Evolutionary conservation across 2,113 vertebrate genomes (phyloP).

Genomic region (Sinosuthora webbiana): DNA sequence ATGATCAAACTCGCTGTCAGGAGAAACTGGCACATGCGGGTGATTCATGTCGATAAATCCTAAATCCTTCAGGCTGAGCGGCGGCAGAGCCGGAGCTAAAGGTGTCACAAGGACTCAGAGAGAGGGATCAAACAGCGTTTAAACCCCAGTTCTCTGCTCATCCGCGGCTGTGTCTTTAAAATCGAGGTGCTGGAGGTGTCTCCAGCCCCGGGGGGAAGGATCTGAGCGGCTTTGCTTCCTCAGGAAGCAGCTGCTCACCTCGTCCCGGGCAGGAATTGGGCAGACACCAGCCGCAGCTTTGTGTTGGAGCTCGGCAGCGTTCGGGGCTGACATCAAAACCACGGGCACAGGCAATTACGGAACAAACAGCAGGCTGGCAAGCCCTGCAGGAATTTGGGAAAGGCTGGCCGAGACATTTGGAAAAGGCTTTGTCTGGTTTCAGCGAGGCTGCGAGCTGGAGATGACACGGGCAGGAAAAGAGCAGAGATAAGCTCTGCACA

Average conservation of each 20-base stretch:
- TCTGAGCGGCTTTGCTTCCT: neutral
- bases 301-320: neutral
- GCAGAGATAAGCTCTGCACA: neutral
- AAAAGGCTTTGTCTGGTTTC: neutral
- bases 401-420: neutral
- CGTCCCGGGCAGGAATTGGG: neutral
- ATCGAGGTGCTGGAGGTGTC: neutral
- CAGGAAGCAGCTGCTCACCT: neutral
- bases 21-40: neutral
- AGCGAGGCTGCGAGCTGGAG: neutral
- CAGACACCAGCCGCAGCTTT: neutral
- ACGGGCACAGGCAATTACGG: neutral
- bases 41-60: constrained; percentile 52
- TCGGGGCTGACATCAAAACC: constrained; percentile 5
- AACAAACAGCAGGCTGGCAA: neutral
- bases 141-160: neutral
- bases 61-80: neutral
- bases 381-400: neutral
- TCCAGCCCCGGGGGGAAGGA: neutral
- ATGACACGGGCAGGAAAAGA: neutral
- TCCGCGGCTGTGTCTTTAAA: neutral
- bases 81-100: neutral
- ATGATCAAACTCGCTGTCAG: neutral
- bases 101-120: neutral
- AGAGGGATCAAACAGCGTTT: neutral